These are phyloP conservation scores for Corythaeola cristata DNA, from an alignment of 2,113 vertebrate genomes.

Conservation along the genomic window DNA sequence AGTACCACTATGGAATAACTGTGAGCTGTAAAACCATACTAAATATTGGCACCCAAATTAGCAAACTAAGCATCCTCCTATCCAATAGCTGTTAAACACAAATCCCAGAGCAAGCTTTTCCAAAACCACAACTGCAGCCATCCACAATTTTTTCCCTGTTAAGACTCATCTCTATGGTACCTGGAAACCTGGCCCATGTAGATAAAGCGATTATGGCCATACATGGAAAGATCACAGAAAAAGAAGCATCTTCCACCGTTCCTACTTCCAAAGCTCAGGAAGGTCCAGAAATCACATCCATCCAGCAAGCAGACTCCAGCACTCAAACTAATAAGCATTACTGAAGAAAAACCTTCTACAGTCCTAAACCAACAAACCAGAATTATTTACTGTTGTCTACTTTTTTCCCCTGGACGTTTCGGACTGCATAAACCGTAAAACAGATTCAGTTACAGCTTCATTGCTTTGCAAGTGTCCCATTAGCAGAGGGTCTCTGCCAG, in stretches of 20 bases:
- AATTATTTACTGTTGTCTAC: neutral
- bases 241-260: neutral
- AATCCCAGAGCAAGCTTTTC: slow-evolving; percentile 46
- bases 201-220: slow-evolving; percentile 9
- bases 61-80: slow-evolving; percentile 39
- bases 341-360: neutral
- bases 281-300: slow-evolving; percentile 6
- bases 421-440: neutral
- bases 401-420: neutral
- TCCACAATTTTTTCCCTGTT: neutral
- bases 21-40: neutral
- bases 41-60: slow-evolving; percentile 27
- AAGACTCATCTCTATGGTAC: slow-evolving; percentile 56
- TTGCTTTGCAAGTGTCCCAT: neutral
- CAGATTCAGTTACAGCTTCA: neutral
- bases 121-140: slow-evolving; percentile 48
- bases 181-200: slow-evolving; percentile 54
- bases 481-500: neutral
- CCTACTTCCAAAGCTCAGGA: neutral
- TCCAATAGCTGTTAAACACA: slow-evolving; percentile 43
- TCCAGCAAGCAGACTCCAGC: neutral
- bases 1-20: slow-evolving; percentile 10
- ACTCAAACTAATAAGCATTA: neutral
- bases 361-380: neutral
- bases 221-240: slow-evolving; percentile 6